A percentile compares a stretch with the other conserved stretches of the same genome.
Conservation (phyloP, 2,797 vertebrate genomes). For the Gymnothorax reevesii region DNA sequence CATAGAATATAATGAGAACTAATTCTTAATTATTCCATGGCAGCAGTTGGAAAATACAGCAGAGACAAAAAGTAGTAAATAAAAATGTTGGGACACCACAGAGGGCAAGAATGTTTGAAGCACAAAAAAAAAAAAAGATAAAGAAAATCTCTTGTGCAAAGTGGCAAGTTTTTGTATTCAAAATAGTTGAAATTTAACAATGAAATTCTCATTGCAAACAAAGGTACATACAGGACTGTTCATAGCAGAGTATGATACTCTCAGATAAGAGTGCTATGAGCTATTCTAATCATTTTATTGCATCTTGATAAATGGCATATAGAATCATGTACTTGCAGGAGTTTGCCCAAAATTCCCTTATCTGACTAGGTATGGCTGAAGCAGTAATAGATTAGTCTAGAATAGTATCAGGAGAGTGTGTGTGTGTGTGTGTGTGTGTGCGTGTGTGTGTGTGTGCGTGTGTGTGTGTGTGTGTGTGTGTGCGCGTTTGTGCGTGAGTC, state of each 20-base stretch:
- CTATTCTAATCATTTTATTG: background rate
- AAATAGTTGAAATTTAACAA: background rate
- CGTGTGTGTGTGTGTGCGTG: background rate
- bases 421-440: background rate
- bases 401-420: background rate
- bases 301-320: background rate
- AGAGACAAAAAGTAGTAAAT: background rate
- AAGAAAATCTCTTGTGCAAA: background rate
- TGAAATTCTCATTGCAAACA: background rate
- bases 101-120: background rate
- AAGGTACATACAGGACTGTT: background rate
- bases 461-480: too few species aligned
- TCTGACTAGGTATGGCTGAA: background rate
- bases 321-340: background rate
- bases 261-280: background rate
- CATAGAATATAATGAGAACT: background rate
- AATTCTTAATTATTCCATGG: background rate
- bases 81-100: background rate
- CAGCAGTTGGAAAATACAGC: background rate
- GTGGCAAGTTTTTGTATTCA: background rate
- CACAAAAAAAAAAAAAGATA: background rate
- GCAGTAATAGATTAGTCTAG: background rate
- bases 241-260: background rate
- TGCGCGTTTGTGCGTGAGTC: background rate
- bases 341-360: background rate